Evolutionary conservation across 2,113 vertebrate genomes (phyloP), one percentile per base, ranked within the genome.

Genomic region (Hippocampus abdominalis): DNA sequence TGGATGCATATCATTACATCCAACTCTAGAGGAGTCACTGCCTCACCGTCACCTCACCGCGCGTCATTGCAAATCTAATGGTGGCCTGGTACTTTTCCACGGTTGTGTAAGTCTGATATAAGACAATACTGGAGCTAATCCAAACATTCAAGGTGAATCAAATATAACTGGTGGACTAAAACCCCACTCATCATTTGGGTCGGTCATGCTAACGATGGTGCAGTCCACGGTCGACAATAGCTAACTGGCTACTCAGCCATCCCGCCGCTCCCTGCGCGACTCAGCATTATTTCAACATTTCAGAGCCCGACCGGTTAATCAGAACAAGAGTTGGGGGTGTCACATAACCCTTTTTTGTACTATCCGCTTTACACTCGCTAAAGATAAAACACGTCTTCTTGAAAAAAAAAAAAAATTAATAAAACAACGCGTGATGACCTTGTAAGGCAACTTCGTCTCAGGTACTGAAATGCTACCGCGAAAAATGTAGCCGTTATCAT

Each of bases 301-400:
- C 2, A 49, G 16, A 49, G 3, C 91, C 92, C 92, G 91, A 95
- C 94, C 93, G 93, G 93, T 88, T 91, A 88, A 93, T 91, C 79
- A 76, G 79, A 77, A 75, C 2, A 76, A 71, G 75, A 81, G 78
- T 77, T 67, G 20, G 74, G 73, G 74, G 80, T 69, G 71, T 87
- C 88, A 86, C 82, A 64, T 71, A 74, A 84, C 53, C 59, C 60
- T 75, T 36, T 36, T 36, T 36, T 36, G 6, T 36, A 73, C 82
- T 77, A 74, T 82, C 61, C 48, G 54, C 78, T 84, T 32, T 69
- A 56, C 67, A 60, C 64, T 72, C 32, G 61, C 70, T 4, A 25
- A 69, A 83, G 86, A 88, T 84, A 83, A 87, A 86, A 75, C 74
- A 76, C 25, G 39, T 80, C 72, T 76, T 68, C 57, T 15, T 57